Percentiles rank a stretch among this genome's conserved stretches.
Conservation (phyloP, 2,888 invertebrate genomes). For the Caradrina clavipalpis region DNA sequence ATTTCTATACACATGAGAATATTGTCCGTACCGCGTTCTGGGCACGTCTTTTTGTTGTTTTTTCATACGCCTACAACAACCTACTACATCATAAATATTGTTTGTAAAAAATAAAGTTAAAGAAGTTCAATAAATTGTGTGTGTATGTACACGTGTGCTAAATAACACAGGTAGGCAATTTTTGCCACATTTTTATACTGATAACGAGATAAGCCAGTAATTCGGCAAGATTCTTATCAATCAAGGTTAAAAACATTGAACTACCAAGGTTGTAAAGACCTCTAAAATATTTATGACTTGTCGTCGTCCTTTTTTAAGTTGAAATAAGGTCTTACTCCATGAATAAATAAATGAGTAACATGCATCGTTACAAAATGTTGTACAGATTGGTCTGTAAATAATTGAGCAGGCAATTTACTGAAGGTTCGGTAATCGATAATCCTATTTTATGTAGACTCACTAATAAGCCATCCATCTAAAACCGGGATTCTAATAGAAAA, state of each 20-base stretch:
- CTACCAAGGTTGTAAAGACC: slow-evolving; percentile 29
- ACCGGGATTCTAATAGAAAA: not conserved
- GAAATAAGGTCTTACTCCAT: not conserved
- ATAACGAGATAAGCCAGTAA: slow-evolving; percentile 39
- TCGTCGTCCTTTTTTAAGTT: slow-evolving; percentile 16
- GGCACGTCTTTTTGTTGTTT: not conserved
- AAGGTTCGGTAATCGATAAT: slow-evolving; percentile 1
- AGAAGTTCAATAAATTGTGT: not conserved
- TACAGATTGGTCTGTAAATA: slow-evolving; percentile 25
- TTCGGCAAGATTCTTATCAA: slow-evolving; percentile 45
- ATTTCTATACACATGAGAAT: slow-evolving; percentile 6
- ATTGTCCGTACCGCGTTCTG: not conserved
- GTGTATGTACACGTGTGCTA: not conserved
- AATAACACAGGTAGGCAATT: slow-evolving; percentile 2
- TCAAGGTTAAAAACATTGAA: slow-evolving; percentile 36
- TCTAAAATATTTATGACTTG: slow-evolving; percentile 9
- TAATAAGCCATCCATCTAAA: slow-evolving; percentile 6
- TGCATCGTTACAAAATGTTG: not conserved
- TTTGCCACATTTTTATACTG: slow-evolving; percentile 27
- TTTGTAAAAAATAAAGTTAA: not conserved
- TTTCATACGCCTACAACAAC: not conserved
- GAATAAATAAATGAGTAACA: not conserved
- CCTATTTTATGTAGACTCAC: not conserved
- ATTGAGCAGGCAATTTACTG: slow-evolving; percentile 5
- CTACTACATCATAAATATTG: not conserved